Evolutionary conservation across 2,113 vertebrate genomes (phyloP), one percentile per base, ranked within the genome.

Genomic region (Indri indri): DNA sequence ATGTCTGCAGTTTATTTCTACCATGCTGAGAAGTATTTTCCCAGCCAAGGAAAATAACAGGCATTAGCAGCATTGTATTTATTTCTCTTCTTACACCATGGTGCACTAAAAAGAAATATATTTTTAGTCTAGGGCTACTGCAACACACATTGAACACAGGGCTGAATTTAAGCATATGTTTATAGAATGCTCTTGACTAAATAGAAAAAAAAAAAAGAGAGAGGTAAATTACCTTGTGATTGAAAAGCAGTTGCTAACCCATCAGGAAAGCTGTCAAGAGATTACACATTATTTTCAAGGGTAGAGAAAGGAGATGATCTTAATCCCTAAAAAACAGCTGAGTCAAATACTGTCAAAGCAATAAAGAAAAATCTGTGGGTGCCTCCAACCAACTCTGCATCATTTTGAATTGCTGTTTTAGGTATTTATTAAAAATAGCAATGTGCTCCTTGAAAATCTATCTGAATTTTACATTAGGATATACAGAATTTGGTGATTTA

Each of bases 181-280:
- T 81, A 94, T 88, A 97, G 80, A 83, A 96, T 82, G 7, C 66
- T 96, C 80, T 97, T 97, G 63, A 95, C 71, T 95, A 98, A 94
- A 95, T 66, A 96, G 89, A 77, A 97, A 93, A 70, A n/a, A 84
- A 97, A 92, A 37, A 81, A 22, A 52, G 96, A 84, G 13, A 97
- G 54, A 94, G 3, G 76, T 95, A 94, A 98, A 89, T 96, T 98
- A 85, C 57, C 84, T 97, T 89, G 89, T 86, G 83, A 96, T 85
- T 97, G 77, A 97, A 98, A 98, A 96, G 22, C 12, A 34, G 47
- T 95, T 90, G 16, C 68, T 97, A 98, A 96, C 70, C 20, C 30
- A 93, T 98, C 79, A 98, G 94, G 74, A 96, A 95, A 98, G 25
- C 71, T 96, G 88, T 94, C 83, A 97, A 96, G 70, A 97, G 95